These are phyloP conservation scores for Catonia carolina DNA, from an alignment of 2,888 invertebrate genomes.

Conservation along the genomic window DNA sequence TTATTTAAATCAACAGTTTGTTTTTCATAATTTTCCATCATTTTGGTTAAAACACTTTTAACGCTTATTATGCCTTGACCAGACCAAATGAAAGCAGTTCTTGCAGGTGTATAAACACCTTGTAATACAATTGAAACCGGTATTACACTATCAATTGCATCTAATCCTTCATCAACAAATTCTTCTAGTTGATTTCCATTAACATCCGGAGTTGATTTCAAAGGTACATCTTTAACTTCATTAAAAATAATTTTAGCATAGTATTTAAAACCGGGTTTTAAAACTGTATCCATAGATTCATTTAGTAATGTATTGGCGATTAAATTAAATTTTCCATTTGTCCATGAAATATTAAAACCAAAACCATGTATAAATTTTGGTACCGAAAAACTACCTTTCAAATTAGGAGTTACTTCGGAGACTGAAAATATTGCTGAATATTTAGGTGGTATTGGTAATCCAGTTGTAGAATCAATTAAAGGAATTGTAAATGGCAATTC, in stretches of 20 bases:
- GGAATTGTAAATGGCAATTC: conserved; percentile 22
- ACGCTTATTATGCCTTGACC: too few relatives aligned
- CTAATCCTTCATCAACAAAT: conserved; percentile 21
- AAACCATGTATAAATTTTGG: conserved; percentile 15
- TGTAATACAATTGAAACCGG: conserved; percentile 26
- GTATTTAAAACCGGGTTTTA: conserved; percentile 18
- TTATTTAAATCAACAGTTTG: too few relatives aligned
- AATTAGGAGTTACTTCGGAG: too few relatives aligned
- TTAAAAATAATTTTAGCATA: conserved; percentile 18
- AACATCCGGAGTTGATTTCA: neutral
- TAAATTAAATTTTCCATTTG: conserved; percentile 18
- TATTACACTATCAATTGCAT: conserved; percentile 16
- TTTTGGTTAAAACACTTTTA: too few relatives aligned
- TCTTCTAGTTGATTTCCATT: neutral
- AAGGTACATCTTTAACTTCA: neutral
- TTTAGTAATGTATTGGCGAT: conserved; percentile 11
- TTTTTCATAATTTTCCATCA: too few relatives aligned
- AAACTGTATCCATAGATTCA: conserved; percentile 9
- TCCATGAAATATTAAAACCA: conserved; percentile 14
- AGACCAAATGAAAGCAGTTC: conserved; percentile 24
- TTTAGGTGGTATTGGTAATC: too few relatives aligned
- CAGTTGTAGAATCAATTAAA: too few relatives aligned
- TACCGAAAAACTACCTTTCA: conserved; percentile 18
- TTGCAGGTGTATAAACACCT: conserved; percentile 28
- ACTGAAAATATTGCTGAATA: too few relatives aligned